phyloP scores from a whole-genome alignment of 1,140 invertebrate species.

The Triops cancriformis region DNA sequence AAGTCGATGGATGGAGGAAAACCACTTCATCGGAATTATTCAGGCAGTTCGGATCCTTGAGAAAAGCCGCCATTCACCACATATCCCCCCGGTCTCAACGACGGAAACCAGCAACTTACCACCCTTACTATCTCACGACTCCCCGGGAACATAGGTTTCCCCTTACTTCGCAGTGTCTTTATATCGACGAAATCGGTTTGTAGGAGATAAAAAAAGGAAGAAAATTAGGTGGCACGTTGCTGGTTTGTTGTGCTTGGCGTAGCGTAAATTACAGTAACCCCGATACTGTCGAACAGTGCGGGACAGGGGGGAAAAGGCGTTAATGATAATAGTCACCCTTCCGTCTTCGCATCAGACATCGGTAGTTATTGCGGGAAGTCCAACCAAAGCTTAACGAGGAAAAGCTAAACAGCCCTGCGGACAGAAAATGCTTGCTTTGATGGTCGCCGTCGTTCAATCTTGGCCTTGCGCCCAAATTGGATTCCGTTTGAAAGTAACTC shows the following conservation, averaged over 20 bases:
- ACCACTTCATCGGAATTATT: not conserved
- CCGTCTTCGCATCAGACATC: constrained; percentile 3
- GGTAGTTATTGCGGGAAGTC: not conserved
- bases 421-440: not conserved
- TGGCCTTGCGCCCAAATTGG: not conserved
- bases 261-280: not conserved
- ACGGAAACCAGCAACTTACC: not conserved
- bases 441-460: not conserved
- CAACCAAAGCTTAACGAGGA: constrained; percentile 10
- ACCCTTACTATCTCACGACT: not conserved
- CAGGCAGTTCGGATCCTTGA: not conserved
- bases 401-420: not conserved
- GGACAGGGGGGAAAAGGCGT: not conserved
- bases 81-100: not conserved
- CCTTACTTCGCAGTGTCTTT: not conserved
- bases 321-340: not conserved
- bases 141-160: not conserved
- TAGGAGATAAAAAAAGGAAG: not conserved
- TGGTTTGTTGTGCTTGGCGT: not conserved
- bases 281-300: not conserved
- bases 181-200: not conserved
- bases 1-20: not conserved
- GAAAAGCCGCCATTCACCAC: not conserved
- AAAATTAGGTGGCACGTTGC: not conserved
- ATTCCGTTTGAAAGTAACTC: not conserved